Evolutionary conservation across 1,140 invertebrate species (phyloP), one percentile per base, ranked within the genome.

Genomic region (Rhopalosiphum maidis): DNA sequence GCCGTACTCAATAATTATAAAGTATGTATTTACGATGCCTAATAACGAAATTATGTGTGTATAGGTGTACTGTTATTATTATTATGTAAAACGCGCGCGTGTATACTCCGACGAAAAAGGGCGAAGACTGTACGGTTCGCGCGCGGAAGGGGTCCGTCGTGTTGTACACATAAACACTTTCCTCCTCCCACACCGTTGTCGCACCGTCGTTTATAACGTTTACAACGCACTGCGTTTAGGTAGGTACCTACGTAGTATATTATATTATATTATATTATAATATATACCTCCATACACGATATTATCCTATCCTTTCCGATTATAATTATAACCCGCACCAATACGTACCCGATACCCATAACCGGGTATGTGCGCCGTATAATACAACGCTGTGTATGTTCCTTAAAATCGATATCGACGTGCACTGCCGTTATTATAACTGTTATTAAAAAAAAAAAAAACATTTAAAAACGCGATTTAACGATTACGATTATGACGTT

Each of bases 391-490:
- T 87, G 85, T 55, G 5, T 22, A 3, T 35, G 18, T 87, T n/a
- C 37, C 48, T 89, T 41, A 55, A 55, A 89, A 89, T 22, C 88
- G 88, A 89, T 89, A 89, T 89, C 88, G 88, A 35, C 51, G 22
- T 37, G 88, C 23, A 48, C 41, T 88, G 88, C 88, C 88, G 88
- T 55, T 89, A 89, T 89, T 55, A 89, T 89, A 55, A 89, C 88
- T 89, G 88, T 89, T 89, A 89, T 89, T 89, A 89, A 89, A 88
- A 51, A 88, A 46, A 46, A 82, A 87, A 48, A n/a, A 48, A 89
- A 89, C 48, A 89, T 89, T 55, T 55, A 89, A 89, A 87, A 89
- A 89, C 88, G 88, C 88, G 88, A 89, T 89, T 89, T 89, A 89
- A 89, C 35, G 88, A 89, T 89, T 89, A 89, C 37, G n/a, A 89